Conservation (phyloP, 2,888 invertebrate species). For the Micoletzkya japonica region DNA sequence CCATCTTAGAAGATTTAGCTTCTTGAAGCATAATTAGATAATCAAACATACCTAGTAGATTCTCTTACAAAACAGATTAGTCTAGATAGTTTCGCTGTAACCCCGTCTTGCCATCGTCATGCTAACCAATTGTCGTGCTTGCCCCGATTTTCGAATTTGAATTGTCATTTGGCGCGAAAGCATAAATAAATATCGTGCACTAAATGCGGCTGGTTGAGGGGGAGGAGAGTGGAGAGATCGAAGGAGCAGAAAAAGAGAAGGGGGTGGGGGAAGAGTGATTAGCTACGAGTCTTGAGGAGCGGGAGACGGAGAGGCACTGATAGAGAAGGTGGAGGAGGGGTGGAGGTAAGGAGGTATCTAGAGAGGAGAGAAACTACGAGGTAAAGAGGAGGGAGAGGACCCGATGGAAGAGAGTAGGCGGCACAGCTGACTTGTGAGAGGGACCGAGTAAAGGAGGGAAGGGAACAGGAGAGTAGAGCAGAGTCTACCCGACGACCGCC, state of each 20-base stretch:
- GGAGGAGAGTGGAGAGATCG: slow-evolving; percentile 9
- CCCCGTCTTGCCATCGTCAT: too few species aligned
- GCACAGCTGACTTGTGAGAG: slow-evolving; percentile 1
- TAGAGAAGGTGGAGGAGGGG: not conserved
- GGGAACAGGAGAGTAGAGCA: not conserved
- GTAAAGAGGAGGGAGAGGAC: not conserved
- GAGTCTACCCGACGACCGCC: too few species aligned
- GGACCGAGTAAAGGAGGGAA: not conserved
- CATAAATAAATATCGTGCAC: not conserved
- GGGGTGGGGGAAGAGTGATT: not conserved
- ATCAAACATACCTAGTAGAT: too few species aligned
- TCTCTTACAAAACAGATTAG: too few species aligned
- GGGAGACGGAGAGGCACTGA: slow-evolving; percentile 10
- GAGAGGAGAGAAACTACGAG: not conserved
- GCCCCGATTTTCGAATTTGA: not conserved
- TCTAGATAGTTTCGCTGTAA: too few species aligned
- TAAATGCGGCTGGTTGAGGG: not conserved
- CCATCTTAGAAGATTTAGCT: too few species aligned
- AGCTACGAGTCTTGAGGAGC: too few species aligned
- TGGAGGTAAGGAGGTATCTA: not conserved
- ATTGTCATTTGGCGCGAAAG: not conserved
- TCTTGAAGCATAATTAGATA: too few species aligned
- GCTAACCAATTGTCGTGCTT: too few species aligned
- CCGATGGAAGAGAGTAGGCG: not conserved
- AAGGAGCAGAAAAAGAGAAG: not conserved